Conservation (phyloP, 2,888 invertebrate species). For the Ophion obscuratus region DNA sequence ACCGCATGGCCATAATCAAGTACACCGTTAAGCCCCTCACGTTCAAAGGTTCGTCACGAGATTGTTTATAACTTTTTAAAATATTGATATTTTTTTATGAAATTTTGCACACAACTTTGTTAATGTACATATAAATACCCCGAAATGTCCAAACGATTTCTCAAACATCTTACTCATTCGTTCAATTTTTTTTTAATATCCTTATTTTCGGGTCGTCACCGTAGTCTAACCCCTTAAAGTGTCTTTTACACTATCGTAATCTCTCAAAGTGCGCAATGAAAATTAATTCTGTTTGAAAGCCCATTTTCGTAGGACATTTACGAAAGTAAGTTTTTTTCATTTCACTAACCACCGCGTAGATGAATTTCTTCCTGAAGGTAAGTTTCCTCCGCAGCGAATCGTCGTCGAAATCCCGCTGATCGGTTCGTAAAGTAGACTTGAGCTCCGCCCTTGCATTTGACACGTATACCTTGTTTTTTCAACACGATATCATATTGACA, state of each 20-base stretch:
- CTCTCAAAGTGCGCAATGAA: neutral
- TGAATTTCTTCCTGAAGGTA: slow-evolving; percentile 75
- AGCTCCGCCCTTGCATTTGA: slow-evolving; percentile 78
- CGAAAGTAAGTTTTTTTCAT: neutral
- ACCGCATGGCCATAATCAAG: too few relatives aligned
- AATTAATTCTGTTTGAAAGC: neutral
- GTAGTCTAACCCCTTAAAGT: too few relatives aligned
- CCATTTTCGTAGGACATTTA: neutral
- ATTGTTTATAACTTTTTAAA: too few relatives aligned
- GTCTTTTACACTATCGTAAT: neutral
- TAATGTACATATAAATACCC: too few relatives aligned
- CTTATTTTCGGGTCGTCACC: too few relatives aligned
- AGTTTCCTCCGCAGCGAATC: slow-evolving; percentile 74
- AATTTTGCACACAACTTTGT: too few relatives aligned
- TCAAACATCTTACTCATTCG: too few relatives aligned
- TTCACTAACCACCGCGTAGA: slow-evolving; percentile 74
- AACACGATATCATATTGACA: neutral
- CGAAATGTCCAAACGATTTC: too few relatives aligned
- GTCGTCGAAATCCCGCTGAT: slow-evolving; percentile 77
- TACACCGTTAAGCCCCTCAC: too few relatives aligned
- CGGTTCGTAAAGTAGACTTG: slow-evolving; percentile 79
- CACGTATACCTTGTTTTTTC: slow-evolving; percentile 72
- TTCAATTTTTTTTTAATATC: too few relatives aligned
- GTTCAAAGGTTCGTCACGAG: too few relatives aligned
- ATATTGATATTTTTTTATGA: too few relatives aligned